phyloP scores from a whole-genome alignment of 2,888 invertebrate genomes.

The Yponomeuta plumbellus region DNA sequence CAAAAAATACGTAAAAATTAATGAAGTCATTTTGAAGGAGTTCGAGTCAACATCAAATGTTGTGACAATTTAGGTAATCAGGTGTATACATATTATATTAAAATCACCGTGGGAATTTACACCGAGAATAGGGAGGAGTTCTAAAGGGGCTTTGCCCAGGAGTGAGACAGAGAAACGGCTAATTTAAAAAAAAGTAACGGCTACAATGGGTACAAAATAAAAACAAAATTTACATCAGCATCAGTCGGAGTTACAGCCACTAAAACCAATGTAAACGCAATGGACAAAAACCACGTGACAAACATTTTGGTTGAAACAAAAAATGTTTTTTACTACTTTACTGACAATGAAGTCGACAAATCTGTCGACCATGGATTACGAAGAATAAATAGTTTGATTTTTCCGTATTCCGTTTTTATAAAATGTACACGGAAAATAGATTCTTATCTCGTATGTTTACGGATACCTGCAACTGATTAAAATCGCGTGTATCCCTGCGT shows the following conservation, averaged over 20 bases:
- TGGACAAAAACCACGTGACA: not conserved
- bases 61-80: no score
- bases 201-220: not conserved
- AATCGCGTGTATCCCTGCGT: not conserved
- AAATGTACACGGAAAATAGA: not conserved
- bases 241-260: not conserved
- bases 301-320: not conserved
- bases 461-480: not conserved
- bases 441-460: not conserved
- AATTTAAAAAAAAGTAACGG: no score
- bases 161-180: no score
- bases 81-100: no score
- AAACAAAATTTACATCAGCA: not conserved
- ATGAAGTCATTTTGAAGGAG: no score
- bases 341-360: not conserved
- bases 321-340: no score
- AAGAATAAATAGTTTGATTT: not conserved
- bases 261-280: not conserved
- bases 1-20: no score
- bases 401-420: not conserved
- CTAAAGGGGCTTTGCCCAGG: no score
- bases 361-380: not conserved
- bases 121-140: no score
- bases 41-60: no score
- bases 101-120: no score